A percentile compares a stretch with the other conserved stretches of the same genome.
These are phyloP conservation scores for Lates japonicus DNA, from an alignment of 2,797 vertebrate species.

Conservation along the genomic window DNA sequence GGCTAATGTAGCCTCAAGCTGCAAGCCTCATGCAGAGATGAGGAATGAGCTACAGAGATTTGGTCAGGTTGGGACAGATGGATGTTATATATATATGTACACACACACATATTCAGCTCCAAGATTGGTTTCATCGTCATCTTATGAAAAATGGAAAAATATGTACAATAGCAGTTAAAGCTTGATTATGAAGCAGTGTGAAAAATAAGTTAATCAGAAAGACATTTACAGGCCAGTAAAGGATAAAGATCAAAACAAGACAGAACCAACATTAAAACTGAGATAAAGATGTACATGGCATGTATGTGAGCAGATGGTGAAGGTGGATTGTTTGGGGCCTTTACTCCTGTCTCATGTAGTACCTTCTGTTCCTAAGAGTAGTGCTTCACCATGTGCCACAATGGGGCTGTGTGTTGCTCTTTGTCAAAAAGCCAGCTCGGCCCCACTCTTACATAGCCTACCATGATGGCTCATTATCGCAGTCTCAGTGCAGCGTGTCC, in stretches of 20 bases:
- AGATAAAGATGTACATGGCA: background rate
- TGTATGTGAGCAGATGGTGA: background rate
- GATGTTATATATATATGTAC: no score
- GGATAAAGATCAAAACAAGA: background rate
- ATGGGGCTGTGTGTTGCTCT: slow-evolving; percentile 3
- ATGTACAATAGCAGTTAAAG: no score
- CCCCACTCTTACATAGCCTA: background rate
- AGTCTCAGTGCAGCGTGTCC: slow-evolving; percentile 37
- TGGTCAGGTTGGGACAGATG: background rate
- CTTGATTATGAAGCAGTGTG: background rate
- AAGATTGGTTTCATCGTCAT: no score
- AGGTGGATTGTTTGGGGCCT: background rate
- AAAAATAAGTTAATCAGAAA: background rate
- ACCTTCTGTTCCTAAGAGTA: slow-evolving; percentile 4
- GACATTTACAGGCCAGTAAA: background rate
- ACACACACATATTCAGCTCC: no score
- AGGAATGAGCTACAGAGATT: background rate
- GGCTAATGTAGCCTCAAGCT: background rate
- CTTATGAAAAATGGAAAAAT: background rate
- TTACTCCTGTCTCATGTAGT: background rate
- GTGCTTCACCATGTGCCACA: slow-evolving; percentile 10
- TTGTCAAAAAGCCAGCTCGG: background rate
- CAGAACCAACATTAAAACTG: background rate
- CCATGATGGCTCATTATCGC: slow-evolving; percentile 38
- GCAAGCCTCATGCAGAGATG: background rate